Percentiles rank a stretch among this genome's conserved stretches.
Evolutionary conservation across 2,797 vertebrate genomes (phyloP).

Genomic region (Thamnophis elegans): DNA sequence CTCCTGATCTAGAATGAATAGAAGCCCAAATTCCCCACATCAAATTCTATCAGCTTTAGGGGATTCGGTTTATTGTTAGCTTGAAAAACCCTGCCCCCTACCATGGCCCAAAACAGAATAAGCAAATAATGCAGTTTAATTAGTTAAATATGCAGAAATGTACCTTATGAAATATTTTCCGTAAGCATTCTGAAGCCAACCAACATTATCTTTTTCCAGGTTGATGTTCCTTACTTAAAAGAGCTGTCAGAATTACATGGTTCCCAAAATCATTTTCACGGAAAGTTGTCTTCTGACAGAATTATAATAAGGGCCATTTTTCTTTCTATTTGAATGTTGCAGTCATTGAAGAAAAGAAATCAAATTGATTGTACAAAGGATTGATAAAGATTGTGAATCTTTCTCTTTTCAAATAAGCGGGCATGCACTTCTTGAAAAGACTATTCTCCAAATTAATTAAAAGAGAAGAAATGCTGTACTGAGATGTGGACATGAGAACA

Average conservation of each 20-base stretch:
- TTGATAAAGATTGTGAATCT: slow-evolving; percentile 52
- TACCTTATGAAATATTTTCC: slow-evolving; percentile 30
- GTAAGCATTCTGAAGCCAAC: slow-evolving; percentile 33
- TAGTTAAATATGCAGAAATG: not conserved
- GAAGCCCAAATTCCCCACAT: not conserved
- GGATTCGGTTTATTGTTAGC: not conserved
- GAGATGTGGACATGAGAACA: not conserved
- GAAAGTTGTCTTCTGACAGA: slow-evolving; percentile 51
- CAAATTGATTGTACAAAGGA: slow-evolving; percentile 45
- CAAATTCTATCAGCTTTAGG: not conserved
- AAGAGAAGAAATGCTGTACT: not conserved
- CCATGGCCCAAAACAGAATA: not conserved
- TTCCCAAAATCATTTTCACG: slow-evolving; percentile 44
- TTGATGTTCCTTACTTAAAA: slow-evolving; percentile 50
- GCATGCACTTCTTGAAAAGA: slow-evolving; percentile 21
- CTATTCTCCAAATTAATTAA: slow-evolving; percentile 43
- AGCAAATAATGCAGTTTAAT: not conserved
- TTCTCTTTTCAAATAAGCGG: slow-evolving; percentile 44
- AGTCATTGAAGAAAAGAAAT: slow-evolving; percentile 25
- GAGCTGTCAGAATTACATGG: slow-evolving; percentile 57
- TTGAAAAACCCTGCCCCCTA: not conserved
- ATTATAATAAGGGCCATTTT: slow-evolving; percentile 38
- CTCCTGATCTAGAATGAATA: not conserved
- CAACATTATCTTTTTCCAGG: slow-evolving; percentile 27
- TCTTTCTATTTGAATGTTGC: slow-evolving; percentile 35